A percentile compares a stretch with the other conserved stretches of the same genome.
phyloP scores from a whole-genome alignment of 2,797 vertebrate species.

The Dendrocincla tyrannina region DNA sequence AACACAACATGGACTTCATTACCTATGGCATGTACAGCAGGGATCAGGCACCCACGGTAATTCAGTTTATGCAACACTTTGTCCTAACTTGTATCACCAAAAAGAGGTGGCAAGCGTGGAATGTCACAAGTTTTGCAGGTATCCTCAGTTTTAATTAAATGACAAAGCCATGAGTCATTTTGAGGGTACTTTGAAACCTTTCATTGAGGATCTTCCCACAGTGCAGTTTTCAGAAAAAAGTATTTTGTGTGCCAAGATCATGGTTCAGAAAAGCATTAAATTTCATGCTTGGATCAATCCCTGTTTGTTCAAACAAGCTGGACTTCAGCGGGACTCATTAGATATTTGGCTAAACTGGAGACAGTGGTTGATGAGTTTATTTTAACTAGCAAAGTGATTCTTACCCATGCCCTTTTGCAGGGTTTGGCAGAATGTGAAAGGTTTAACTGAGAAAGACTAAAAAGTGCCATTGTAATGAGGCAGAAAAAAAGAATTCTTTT shows the following conservation, averaged over 20 bases:
- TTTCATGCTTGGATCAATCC: not conserved
- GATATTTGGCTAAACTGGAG: not conserved
- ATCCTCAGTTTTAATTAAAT: not conserved
- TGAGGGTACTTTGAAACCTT: not conserved
- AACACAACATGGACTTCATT: constrained; percentile 50
- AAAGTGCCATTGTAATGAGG: not conserved
- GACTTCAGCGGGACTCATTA: not conserved
- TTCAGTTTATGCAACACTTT: not conserved
- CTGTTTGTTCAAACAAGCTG: not conserved
- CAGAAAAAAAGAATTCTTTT: not conserved
- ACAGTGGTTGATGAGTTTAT: not conserved
- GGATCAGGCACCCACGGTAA: constrained; percentile 48
- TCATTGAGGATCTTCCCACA: not conserved
- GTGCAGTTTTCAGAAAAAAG: not conserved
- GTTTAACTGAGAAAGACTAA: not conserved
- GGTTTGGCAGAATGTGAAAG: not conserved
- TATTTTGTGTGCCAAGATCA: not conserved
- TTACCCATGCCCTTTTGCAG: not conserved
- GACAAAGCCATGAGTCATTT: not conserved
- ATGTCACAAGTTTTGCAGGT: not conserved
- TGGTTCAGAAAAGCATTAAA: not conserved
- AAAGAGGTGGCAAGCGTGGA: not conserved
- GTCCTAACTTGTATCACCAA: not conserved
- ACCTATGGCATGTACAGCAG: constrained; percentile 56
- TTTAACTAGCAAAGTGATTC: not conserved